Base-by-base conservation (phyloP, 2,113 vertebrate genomes). In the Alexandromys fortis region DNA sequence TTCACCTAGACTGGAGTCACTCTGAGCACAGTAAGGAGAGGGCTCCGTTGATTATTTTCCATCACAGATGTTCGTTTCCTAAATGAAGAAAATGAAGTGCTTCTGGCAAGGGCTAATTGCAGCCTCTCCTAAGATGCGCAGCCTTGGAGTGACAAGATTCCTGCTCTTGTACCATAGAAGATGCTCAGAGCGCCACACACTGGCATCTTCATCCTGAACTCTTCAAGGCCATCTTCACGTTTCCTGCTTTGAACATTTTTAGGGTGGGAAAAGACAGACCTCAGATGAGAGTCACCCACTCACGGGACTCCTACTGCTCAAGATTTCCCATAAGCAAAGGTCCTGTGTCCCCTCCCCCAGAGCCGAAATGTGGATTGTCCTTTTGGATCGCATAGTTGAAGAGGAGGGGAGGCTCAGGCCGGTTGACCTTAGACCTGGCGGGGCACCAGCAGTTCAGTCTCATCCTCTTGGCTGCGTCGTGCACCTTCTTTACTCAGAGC, bases 41-140 rank as follows among this genome's bases (percentile, higher is more conserved):
- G 45, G 83, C 67, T 90, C 88, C n/a, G 47, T 24, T 78, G 52
- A 9, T 61, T 58, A 55, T 55, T 85, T 93, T 78, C 82, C 10
- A 52, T 89, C 76, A 72, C 81, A 86, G 89, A 45, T 70, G 42
- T 42, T 68, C 63, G 28, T 89, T 24, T 67, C 33, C 86, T 75
- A 93, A 90, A 58, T 92, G 78, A 97, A 97, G 91, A 96, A 95
- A 97, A 68, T 96, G 94, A 94, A 98, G 96, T 98, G 97, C 98
- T 97, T 92, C 93, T 97, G 96, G 97, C 97, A 98, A 86, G 86
- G 86, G 70, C 96, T 95, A 55, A 83, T 79, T 75, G 79, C 79
- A 86, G 72, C 91, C 93, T 24, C 95, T 78, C 76, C 7, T 4
- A 38, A 92, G 89, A 85, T 47, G 17, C 1, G 35, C 0, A 21